Conservation (phyloP, 2,797 vertebrate species). For the Saxicola maurus region DNA sequence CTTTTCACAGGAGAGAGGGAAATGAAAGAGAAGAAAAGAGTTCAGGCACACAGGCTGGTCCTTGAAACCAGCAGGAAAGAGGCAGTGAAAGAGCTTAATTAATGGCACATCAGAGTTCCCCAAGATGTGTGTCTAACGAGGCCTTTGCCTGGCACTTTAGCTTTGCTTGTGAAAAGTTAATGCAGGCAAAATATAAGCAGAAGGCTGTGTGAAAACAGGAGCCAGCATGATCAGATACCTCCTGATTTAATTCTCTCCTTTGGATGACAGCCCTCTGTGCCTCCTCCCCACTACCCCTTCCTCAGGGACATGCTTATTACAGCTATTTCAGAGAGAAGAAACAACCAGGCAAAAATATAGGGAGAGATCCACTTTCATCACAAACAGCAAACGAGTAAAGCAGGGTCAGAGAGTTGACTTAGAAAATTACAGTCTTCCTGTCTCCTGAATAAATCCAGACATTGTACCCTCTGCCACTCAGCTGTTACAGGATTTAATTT, state of each 20-base stretch:
- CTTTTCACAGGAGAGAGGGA: background rate
- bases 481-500: conserved; percentile 72
- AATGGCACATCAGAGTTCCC: conserved; percentile 37
- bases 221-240: conserved; percentile 28
- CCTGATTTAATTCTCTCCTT: conserved; percentile 64
- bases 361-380: conserved; percentile 59
- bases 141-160: conserved; percentile 1
- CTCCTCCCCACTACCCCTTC: conserved; percentile 6
- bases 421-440: conserved; percentile 70
- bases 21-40: background rate
- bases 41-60: background rate
- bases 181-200: conserved; percentile 2
- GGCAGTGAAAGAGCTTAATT: conserved; percentile 49
- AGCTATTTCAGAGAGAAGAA: conserved; percentile 37
- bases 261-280: conserved; percentile 17
- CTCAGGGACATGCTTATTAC: conserved; percentile 27
- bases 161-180: conserved; percentile 6
- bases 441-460: conserved; percentile 70
- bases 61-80: conserved; percentile 47
- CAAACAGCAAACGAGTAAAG: conserved; percentile 52
- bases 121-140: conserved; percentile 39
- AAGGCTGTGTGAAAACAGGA: conserved; percentile 25
- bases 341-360: conserved; percentile 19
- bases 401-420: conserved; percentile 71
- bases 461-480: conserved; percentile 47